Evolutionary conservation across 2,797 vertebrate species (phyloP).

Genomic region (Tapera naevia): DNA sequence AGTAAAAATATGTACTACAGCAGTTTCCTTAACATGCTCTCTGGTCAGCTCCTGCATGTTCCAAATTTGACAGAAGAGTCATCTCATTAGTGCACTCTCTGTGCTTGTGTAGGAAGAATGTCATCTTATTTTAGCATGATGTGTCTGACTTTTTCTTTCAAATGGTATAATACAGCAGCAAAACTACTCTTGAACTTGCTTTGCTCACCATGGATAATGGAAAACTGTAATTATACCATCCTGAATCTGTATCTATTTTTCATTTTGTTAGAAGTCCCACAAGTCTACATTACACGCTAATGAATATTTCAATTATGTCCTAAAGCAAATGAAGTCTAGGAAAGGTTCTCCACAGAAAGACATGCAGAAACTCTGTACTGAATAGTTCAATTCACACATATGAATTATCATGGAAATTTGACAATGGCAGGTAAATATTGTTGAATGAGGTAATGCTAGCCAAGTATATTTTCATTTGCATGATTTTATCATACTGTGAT

Average conservation of each 20-base stretch:
- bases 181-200: constrained; percentile 53
- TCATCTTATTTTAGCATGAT: constrained; percentile 50
- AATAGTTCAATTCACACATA: not conserved
- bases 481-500: not conserved
- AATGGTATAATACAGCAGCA: constrained; percentile 57
- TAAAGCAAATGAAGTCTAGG: not conserved
- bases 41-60: constrained; percentile 47
- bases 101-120: constrained; percentile 55
- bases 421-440: not conserved
- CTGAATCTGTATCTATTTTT: not conserved
- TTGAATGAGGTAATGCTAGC: not conserved
- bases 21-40: constrained; percentile 40
- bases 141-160: constrained; percentile 71
- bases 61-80: constrained; percentile 46
- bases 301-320: constrained; percentile 39
- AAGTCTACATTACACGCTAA: not conserved
- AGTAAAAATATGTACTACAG: constrained; percentile 30
- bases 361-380: not conserved
- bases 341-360: not conserved
- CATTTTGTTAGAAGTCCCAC: constrained; percentile 16
- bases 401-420: not conserved
- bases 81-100: constrained; percentile 65
- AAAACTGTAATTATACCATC: constrained; percentile 63
- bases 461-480: not conserved
- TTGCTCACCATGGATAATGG: constrained; percentile 26